A percentile compares a stretch with the other conserved stretches of the same genome.
Conservation (phyloP, 1,140 invertebrate species). For the Nomia melanderi region DNA sequence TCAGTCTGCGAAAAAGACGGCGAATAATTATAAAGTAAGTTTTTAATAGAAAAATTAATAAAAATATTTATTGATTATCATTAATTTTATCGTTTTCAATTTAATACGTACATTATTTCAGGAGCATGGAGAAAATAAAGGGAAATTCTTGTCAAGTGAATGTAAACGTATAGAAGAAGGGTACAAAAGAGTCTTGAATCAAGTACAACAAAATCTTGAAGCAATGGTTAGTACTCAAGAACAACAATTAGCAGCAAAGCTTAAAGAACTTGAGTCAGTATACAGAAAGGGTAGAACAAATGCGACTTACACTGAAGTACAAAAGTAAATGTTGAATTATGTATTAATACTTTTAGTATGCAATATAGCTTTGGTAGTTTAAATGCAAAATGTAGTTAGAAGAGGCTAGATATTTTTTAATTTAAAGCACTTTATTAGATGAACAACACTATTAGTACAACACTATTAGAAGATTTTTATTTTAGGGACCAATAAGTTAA, state of each 20-base stretch:
- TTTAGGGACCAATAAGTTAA: slow-evolving; percentile 68
- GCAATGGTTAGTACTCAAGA: slow-evolving; percentile 66
- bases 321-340: slow-evolving; percentile 77
- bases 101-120: slow-evolving; percentile 53
- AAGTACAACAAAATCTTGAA: slow-evolving; percentile 72
- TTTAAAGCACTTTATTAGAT: slow-evolving; percentile 74
- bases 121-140: slow-evolving; percentile 68
- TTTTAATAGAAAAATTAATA: neutral
- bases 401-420: slow-evolving; percentile 79
- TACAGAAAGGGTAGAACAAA: slow-evolving; percentile 69
- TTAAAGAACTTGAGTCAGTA: slow-evolving; percentile 70
- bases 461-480: slow-evolving; percentile 69
- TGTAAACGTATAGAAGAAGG: slow-evolving; percentile 73
- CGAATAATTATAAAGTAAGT: slow-evolving; percentile 75
- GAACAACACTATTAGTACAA: slow-evolving; percentile 76
- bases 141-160: slow-evolving; percentile 68
- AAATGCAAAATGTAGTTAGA: slow-evolving; percentile 72
- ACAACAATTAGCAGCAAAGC: slow-evolving; percentile 66
- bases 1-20: slow-evolving; percentile 68
- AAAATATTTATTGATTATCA: neutral
- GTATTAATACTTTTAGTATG: slow-evolving; percentile 71
- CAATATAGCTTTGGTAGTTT: slow-evolving; percentile 74
- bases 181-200: slow-evolving; percentile 72
- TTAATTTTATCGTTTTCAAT: neutral
- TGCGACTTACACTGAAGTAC: slow-evolving; percentile 76